Base-by-base conservation (phyloP, 2,113 vertebrate genomes). In the Scatophagus argus region DNA sequence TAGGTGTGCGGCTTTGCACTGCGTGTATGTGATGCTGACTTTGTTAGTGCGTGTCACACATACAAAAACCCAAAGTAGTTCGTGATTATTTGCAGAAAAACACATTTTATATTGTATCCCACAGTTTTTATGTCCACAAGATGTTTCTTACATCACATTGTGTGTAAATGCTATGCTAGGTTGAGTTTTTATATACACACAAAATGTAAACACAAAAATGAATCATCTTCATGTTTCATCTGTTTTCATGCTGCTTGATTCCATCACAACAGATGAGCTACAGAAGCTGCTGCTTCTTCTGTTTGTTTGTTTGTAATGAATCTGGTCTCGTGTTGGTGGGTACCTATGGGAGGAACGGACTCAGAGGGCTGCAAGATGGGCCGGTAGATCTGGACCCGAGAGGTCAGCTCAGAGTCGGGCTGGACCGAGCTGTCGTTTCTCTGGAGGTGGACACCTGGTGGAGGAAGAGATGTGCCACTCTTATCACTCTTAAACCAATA, bases 361-460 rank as follows among this genome's bases (percentile, higher is more conserved):
- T 91, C 87, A 16, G 74, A 81, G 16, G 91, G 85, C 39, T 89
- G 80, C 32, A 93, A 90, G 52, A 82, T 69, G 0, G 85, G 81
- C 21, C 0, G 52, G 79, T 77, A 54, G 39, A 63, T 38, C 7
- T 13, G 79, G 49, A 2, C 39, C 43, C 39, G 38, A 14, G 54
- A 31, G 9, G 51, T 5, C 23, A 9, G 21, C 62, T 65, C 29
- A 46, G 77, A 25, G 43, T 32, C 31, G 4, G 55, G 49, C 44
- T 43, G 58, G 31, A 63, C 0, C 2, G 51, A 72, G 56, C 2
- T n/a, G 0, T 32, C 29, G 12, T 38, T 67, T 41, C 5, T 46
- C 64, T 69, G 72, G 38, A 76, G 84, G 21, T 59, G 60, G 31
- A 75, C 46, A 55, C 84, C 90, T 93, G 56, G 8, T n/a, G 23